These are phyloP conservation scores for Eristalis pertinax DNA, from an alignment of 2,888 invertebrate genomes.

Conservation along the genomic window DNA sequence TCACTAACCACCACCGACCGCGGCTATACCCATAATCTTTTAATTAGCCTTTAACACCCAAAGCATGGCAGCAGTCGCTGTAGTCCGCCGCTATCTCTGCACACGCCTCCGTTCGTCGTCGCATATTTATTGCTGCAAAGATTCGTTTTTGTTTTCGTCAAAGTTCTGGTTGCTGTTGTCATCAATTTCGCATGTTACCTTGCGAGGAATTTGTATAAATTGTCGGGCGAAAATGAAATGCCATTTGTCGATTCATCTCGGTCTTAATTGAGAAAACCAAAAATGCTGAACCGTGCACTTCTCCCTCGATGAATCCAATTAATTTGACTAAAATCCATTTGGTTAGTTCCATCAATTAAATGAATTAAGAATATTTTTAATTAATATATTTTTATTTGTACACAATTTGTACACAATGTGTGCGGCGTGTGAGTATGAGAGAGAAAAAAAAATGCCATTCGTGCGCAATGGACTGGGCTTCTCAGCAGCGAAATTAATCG, in stretches of 20 bases:
- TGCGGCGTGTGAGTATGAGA: neutral
- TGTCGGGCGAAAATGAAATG: neutral
- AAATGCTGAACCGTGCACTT: neutral
- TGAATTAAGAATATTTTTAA: constrained; percentile 44
- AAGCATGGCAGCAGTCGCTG: neutral
- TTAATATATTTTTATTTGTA: neutral
- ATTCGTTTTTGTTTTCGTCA: neutral
- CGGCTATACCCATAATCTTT: neutral
- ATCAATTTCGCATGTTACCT: neutral
- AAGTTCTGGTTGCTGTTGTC: neutral
- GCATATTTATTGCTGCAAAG: neutral
- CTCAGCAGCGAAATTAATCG: constrained; percentile 17
- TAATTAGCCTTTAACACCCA: constrained; percentile 1
- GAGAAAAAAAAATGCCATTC: neutral
- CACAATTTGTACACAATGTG: neutral
- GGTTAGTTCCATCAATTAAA: constrained; percentile 58
- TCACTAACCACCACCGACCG: neutral
- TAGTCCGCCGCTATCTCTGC: neutral
- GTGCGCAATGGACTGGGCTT: neutral
- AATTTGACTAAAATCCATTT: constrained; percentile 49
- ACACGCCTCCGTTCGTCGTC: neutral
- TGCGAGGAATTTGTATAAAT: neutral
- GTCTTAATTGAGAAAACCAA: neutral
- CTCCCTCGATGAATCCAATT: constrained; percentile 45
- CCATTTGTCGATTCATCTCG: neutral